phyloP scores from a whole-genome alignment of 2,888 invertebrate genomes.

The Boloria euphrosyne region DNA sequence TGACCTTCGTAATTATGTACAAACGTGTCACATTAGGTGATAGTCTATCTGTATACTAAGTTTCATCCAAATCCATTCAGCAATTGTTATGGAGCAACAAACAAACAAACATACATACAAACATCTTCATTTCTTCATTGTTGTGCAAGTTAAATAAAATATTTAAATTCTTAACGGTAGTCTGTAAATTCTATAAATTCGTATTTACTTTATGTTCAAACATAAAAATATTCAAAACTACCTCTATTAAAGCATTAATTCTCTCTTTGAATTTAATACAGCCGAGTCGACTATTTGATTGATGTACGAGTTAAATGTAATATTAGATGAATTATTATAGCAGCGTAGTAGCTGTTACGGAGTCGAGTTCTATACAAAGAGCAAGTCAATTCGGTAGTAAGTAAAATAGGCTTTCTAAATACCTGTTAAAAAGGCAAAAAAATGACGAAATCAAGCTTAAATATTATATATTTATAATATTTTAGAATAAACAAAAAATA shows the following conservation, averaged over 20 bases:
- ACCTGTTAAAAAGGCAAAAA: conserved; percentile 6
- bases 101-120: too few species aligned
- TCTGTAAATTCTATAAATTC: background rate
- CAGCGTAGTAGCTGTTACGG: conserved; percentile 64
- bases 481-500: too few species aligned
- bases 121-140: too few species aligned
- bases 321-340: conserved; percentile 70
- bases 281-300: conserved; percentile 57
- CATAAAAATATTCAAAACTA: conserved; percentile 2
- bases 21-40: too few species aligned
- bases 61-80: too few species aligned
- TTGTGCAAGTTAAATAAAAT: too few species aligned
- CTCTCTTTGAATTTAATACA: conserved; percentile 23
- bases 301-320: conserved; percentile 66
- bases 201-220: conserved; percentile 8
- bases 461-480: too few species aligned
- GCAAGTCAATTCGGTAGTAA: conserved; percentile 73
- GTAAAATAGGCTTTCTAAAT: conserved; percentile 58
- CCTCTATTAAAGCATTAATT: conserved; percentile 19
- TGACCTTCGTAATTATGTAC: too few species aligned
- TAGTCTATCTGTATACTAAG: too few species aligned
- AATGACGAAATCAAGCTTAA: too few species aligned
- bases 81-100: too few species aligned
- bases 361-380: conserved; percentile 62
- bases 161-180: too few species aligned